Base-by-base conservation (phyloP, 2,888 invertebrate species). In the Xanthostigma xanthostigma region DNA sequence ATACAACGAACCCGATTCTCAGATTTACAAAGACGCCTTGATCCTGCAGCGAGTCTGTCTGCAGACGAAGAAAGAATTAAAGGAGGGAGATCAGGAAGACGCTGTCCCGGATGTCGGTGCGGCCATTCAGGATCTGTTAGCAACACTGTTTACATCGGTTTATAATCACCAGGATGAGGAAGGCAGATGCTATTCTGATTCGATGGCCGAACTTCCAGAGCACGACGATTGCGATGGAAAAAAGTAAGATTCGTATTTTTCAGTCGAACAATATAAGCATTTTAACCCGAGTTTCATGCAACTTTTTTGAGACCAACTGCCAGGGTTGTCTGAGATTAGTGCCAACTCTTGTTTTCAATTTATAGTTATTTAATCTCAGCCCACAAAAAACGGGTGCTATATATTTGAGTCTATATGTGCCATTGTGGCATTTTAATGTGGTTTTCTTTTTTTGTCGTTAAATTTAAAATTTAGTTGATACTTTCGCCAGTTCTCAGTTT, bases 161-260 rank as follows among this genome's bases (percentile, higher is more conserved):
- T 95, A 95, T 66, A 96, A 94, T 64, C 92, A 95, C 64, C 92
- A 94, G 68, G 96, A 97, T 63, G 90, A 91, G 58, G 94, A 96
- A 66, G 96, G 96, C 42, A 78, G 96, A 50, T 96, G 95, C 62
- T 95, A 87, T 66, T 91, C 93, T 1, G 96, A 97, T 71, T 93
- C 94, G 3, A 83, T 97, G 78, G 85, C 89, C 0, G 97, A 97
- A 62, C 66, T 95, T 27, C 86, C 91, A 0, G 93, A 94, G 59
- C 86, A 88, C 62, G 91, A 91, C 62, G 85, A 84, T 55, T 57
- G 78, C 27, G 79, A 81, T 57, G 79, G 76, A 14, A 75, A 69
- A 65, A 81, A 74, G 80, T 81, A 66, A 63, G 69, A 55, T 41
- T 12, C 39, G 38, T 38, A 27, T 41, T n/a, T 37, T 33, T 33